phyloP scores from a whole-genome alignment of 2,888 invertebrate genomes.

The Idaea aversata region DNA sequence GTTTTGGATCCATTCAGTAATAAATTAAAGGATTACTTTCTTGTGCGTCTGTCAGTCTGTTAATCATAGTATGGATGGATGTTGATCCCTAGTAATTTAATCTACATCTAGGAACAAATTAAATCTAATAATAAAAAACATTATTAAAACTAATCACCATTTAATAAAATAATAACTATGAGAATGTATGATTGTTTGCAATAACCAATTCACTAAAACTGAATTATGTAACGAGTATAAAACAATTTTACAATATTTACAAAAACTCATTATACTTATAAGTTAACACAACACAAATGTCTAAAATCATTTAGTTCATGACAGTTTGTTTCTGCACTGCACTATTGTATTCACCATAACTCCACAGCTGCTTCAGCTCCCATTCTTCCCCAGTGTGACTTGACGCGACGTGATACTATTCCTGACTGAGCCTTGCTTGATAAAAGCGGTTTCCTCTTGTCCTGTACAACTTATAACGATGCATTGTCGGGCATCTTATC shows the following conservation, averaged over 20 bases:
- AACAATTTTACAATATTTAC: conserved; percentile 31
- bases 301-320: conserved; percentile 26
- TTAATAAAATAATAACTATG: conserved; percentile 3
- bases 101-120: not conserved
- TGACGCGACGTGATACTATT: conserved; percentile 17
- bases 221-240: conserved; percentile 15
- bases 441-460: conserved; percentile 32
- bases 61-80: too few relatives aligned
- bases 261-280: conserved; percentile 16
- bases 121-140: conserved; percentile 4
- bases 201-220: conserved; percentile 19
- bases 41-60: too few relatives aligned
- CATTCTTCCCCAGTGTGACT: conserved; percentile 24
- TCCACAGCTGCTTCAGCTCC: conserved; percentile 24
- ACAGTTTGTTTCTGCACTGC: conserved; percentile 30
- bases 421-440: not conserved
- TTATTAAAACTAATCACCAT: conserved; percentile 5
- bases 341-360: conserved; percentile 19
- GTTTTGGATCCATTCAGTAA: too few relatives aligned
- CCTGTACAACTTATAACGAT: conserved; percentile 47
- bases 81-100: too few relatives aligned
- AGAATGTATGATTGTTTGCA: conserved; percentile 9
- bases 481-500: conserved; percentile 50
- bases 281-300: conserved; percentile 18
- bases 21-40: too few relatives aligned